A percentile compares a stretch with the other conserved stretches of the same genome.
Evolutionary conservation across 2,888 invertebrate genomes (phyloP).

Genomic region (Anthoptus insignis): DNA sequence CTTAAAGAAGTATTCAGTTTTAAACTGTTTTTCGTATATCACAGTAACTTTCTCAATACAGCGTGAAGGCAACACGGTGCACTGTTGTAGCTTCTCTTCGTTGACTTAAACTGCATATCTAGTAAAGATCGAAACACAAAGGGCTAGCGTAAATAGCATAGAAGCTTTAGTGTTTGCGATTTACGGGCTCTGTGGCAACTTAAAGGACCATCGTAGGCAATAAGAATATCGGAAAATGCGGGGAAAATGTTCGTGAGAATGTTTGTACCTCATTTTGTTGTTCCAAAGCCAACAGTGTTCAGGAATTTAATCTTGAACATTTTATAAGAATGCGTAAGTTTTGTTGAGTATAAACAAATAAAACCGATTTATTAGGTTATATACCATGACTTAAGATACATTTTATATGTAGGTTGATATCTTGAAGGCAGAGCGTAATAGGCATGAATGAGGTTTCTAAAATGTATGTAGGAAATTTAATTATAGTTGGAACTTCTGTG

Average conservation of each 20-base stretch:
- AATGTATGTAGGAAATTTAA: too few species aligned
- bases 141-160: neutral
- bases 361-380: too few species aligned
- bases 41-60: neutral
- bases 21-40: neutral
- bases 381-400: too few species aligned
- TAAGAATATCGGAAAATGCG: neutral
- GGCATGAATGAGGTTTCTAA: too few species aligned
- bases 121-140: constrained; percentile 9
- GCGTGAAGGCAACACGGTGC: too few species aligned
- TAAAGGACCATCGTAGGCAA: constrained; percentile 1
- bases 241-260: neutral
- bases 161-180: neutral
- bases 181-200: constrained; percentile 1
- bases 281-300: neutral
- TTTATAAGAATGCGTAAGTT: neutral
- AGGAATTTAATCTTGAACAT: neutral
- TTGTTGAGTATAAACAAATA: neutral
- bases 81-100: too few species aligned
- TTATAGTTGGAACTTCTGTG: too few species aligned
- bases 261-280: neutral
- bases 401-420: too few species aligned
- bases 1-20: too few species aligned
- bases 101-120: neutral
- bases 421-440: too few species aligned